Conservation (phyloP, 2,888 invertebrate species). For the Tortrix viridana region DNA sequence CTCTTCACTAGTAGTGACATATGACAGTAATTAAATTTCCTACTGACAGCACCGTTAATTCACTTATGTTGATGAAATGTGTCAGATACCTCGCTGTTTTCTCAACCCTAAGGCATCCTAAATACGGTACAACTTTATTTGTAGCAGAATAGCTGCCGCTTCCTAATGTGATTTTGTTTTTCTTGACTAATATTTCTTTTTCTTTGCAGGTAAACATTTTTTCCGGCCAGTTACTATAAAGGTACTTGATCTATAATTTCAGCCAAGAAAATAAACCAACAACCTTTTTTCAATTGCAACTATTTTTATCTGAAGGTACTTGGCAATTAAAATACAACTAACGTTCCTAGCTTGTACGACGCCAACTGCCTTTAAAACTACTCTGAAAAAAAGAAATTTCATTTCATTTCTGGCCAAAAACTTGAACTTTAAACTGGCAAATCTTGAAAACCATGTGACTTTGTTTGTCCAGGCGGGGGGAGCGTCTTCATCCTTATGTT, state of each 20-base stretch:
- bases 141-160: neutral
- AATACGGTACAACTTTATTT: neutral
- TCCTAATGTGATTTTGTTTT: neutral
- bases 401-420: no score
- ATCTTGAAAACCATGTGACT: no score
- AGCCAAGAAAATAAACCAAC: no score
- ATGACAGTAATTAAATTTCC: constrained; percentile 21
- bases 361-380: no score
- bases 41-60: constrained; percentile 11
- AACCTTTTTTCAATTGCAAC: no score
- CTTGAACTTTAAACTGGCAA: no score
- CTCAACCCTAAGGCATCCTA: neutral
- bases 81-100: neutral
- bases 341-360: no score
- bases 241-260: neutral
- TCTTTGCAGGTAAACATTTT: constrained; percentile 14
- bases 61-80: neutral
- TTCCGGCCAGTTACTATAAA: neutral
- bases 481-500: no score
- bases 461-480: no score
- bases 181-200: constrained; percentile 3
- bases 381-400: no score
- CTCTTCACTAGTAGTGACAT: constrained; percentile 3
- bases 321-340: no score
- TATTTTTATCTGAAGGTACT: no score